A percentile compares a stretch with the other conserved stretches of the same genome.
Evolutionary conservation across 2,113 vertebrate species (phyloP).

Genomic region (Tylochromis polylepis): DNA sequence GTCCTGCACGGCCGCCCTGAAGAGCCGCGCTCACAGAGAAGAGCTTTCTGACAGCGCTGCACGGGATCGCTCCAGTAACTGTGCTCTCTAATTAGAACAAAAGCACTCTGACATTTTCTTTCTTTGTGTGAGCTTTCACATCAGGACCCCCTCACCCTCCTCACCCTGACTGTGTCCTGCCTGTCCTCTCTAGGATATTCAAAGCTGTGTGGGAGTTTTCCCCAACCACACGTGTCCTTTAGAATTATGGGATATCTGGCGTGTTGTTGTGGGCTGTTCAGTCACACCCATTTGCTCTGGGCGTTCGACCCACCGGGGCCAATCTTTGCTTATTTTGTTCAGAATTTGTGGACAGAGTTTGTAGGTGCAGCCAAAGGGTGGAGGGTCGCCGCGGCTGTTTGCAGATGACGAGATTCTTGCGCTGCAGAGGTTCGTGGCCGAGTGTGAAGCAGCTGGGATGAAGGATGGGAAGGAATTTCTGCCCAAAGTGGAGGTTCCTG

Average conservation of each 20-base stretch:
- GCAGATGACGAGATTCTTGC: not conserved
- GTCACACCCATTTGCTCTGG: fast-evolving
- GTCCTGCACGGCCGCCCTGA: fast-evolving
- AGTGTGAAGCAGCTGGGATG: not conserved
- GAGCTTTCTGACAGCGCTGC: not conserved
- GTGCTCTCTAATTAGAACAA: not conserved
- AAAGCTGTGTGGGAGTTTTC: not conserved
- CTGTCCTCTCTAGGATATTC: not conserved
- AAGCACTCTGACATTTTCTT: not conserved
- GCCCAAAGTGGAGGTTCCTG: not conserved
- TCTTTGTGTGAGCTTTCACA: not conserved
- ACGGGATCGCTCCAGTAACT: fast-evolving
- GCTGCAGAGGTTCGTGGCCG: fast-evolving
- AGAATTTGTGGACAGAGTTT: not conserved
- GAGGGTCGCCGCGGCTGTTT: not conserved
- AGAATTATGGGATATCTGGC: not conserved
- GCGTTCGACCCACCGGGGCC: not conserved
- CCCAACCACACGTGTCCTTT: fast-evolving
- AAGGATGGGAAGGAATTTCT: not conserved
- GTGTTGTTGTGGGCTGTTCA: not conserved
- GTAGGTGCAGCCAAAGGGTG: not conserved
- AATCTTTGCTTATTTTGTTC: not conserved
- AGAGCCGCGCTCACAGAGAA: not conserved
- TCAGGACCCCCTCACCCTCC: not conserved
- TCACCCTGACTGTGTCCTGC: not conserved